A percentile compares a stretch with the other conserved stretches of the same genome.
phyloP scores from a whole-genome alignment of 2,888 invertebrate genomes.

The Amaurobius ferox region DNA sequence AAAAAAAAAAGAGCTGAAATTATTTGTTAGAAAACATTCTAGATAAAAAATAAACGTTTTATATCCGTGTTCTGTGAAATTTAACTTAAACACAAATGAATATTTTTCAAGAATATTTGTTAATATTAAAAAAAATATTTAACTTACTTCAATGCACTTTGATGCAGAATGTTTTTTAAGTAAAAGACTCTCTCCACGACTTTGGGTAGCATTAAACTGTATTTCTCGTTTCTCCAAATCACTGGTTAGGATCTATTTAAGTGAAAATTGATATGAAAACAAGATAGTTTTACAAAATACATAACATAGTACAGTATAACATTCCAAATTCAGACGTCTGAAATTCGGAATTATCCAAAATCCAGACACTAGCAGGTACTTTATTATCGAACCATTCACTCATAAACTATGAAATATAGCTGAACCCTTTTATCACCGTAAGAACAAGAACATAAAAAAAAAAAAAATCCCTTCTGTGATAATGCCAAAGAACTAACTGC shows the following conservation, averaged over 20 bases:
- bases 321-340: too few relatives aligned
- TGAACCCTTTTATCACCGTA: too few relatives aligned
- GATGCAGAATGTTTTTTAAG: constrained; percentile 96
- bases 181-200: constrained; percentile 94
- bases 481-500: too few relatives aligned
- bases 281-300: not conserved
- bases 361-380: too few relatives aligned
- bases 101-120: not conserved
- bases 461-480: too few relatives aligned
- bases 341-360: too few relatives aligned
- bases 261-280: constrained; percentile 33
- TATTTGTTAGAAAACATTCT: not conserved
- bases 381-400: too few relatives aligned
- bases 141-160: constrained; percentile 89
- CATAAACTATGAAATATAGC: too few relatives aligned
- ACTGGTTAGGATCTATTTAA: constrained; percentile 94
- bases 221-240: constrained; percentile 96
- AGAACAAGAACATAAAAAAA: too few relatives aligned
- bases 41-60: not conserved
- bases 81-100: not conserved
- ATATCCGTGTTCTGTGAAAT: not conserved
- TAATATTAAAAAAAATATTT: not conserved
- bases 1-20: too few relatives aligned
- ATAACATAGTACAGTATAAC: too few relatives aligned
- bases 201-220: constrained; percentile 96